phyloP scores from a whole-genome alignment of 2,797 vertebrate genomes.

The Rallus crepitans region DNA sequence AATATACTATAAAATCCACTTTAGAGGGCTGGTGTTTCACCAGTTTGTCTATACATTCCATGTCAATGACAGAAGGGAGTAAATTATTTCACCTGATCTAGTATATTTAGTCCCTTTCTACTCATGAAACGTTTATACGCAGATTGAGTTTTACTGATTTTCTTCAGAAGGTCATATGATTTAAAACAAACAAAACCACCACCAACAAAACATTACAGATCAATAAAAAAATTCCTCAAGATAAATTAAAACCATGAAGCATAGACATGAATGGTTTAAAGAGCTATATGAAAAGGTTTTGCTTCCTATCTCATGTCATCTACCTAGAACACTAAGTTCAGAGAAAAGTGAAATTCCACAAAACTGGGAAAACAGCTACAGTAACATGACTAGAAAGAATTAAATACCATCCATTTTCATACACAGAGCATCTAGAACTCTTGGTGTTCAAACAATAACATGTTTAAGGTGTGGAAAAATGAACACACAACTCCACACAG shows the following conservation, averaged over 20 bases:
- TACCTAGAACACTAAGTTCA: neutral
- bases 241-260: neutral
- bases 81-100: neutral
- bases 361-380: neutral
- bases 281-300: neutral
- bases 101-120: neutral
- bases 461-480: neutral
- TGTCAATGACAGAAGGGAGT: neutral
- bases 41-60: neutral
- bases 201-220: neutral
- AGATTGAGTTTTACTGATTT: neutral
- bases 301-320: neutral
- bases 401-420: neutral
- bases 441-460: neutral
- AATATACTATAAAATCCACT: neutral
- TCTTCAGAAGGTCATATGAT: neutral
- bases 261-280: neutral
- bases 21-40: neutral
- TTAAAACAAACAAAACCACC: neutral
- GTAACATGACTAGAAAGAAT: neutral
- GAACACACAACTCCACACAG: neutral
- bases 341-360: neutral
- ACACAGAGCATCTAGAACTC: neutral
- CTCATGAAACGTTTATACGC: neutral
- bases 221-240: neutral